Base-by-base conservation (phyloP, 2,888 invertebrate genomes). In the Torymus tubicola region DNA sequence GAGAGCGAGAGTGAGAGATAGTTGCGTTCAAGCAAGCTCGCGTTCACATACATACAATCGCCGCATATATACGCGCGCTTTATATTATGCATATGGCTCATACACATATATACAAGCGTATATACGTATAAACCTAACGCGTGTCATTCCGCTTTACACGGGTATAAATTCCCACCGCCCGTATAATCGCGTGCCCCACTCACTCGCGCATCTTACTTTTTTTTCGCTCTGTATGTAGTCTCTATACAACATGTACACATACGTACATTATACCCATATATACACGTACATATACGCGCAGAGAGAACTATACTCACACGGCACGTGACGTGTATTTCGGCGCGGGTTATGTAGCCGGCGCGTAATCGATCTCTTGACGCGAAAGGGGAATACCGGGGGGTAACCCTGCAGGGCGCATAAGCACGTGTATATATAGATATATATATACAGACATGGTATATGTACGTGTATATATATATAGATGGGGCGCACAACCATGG, bases 121-220 rank as follows among this genome's bases (percentile, higher is more conserved):
- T 31, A 63, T 11, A 18, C 52, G 10, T 8, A 2, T 21, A 50
- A 50, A 21, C 12, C 50, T 18, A 52, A 21, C 64, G 60, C 78
- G 86, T 74, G 85, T 86, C 87, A 87, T 88, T 89, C 88, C 87
- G 87, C 87, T 89, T 88, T 87, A 88, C 88, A 86, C 85, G 87
- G 87, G 53, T 21, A 87, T 88, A 89, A 89, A 89, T 88, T 87
- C 86, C 85, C 84, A 86, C 85, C 85, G 85, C 72, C 72, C 76
- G 80, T 64, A 77, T 73, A 70, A 72, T 75, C 71, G 42, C 50
- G 5, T 10, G 50, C 16, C 13, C 14, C 42, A 21, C 2, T 16
- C 24, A 14, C 18, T 5, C 68, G 11, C 21, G 52, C 52, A 24
- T 50, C 60, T 71, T 60, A 60, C 60, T 71, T 58, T 71, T 71